These are phyloP conservation scores for Eretmocerus hayati DNA, from an alignment of 2,888 invertebrate species.

Conservation along the genomic window DNA sequence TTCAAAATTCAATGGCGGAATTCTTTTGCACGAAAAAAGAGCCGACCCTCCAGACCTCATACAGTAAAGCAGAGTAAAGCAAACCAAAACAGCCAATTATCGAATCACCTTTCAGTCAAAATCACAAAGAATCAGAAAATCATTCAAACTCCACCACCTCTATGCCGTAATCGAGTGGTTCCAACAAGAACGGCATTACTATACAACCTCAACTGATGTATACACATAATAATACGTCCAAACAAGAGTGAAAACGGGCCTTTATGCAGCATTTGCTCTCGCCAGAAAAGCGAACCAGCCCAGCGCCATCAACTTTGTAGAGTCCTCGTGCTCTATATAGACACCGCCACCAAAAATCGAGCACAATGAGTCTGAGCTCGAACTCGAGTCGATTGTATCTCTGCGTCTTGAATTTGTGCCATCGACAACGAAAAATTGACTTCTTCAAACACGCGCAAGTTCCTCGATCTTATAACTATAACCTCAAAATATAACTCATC, in stretches of 20 bases:
- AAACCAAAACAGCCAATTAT: conserved; percentile 16
- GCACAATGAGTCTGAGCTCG: too few species aligned
- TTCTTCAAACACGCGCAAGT: conserved; percentile 5
- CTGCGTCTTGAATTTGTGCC: conserved; percentile 7
- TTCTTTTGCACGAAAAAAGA: too few species aligned
- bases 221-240: not conserved
- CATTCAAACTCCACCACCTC: conserved; percentile 5
- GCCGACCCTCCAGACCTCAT: too few species aligned
- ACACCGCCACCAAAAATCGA: not conserved
- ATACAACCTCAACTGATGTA: not conserved
- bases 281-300: not conserved
- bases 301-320: not conserved
- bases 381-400: conserved; percentile 10
- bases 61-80: too few species aligned
- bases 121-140: conserved; percentile 10
- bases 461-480: too few species aligned
- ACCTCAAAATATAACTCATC: too few species aligned
- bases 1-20: too few species aligned
- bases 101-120: not conserved
- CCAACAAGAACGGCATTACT: not conserved
- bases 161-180: conserved; percentile 6
- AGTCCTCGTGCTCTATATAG: not conserved
- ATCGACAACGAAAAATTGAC: conserved; percentile 19
- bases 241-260: conserved; percentile 4
- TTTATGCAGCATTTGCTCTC: not conserved